phyloP scores from a whole-genome alignment of 2,888 invertebrate genomes.

The Saturnia japonica region DNA sequence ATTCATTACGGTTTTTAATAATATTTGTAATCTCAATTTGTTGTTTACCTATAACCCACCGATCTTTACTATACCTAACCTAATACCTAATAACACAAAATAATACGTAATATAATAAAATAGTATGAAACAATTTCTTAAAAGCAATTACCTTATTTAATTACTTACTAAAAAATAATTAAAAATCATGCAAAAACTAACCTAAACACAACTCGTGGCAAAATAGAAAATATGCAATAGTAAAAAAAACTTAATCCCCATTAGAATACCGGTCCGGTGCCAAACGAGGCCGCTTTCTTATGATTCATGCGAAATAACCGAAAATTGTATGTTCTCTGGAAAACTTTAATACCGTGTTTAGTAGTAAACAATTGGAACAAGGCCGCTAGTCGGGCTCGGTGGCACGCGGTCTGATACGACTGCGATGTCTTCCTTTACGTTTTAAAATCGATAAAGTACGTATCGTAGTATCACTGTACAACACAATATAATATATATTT shows the following conservation, averaged over 20 bases:
- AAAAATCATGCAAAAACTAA: neutral
- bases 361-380: slow-evolving; percentile 64
- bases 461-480: slow-evolving; percentile 45
- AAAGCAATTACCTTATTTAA: too few species aligned
- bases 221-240: neutral
- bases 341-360: slow-evolving; percentile 12
- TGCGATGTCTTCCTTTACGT: slow-evolving; percentile 61
- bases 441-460: slow-evolving; percentile 70
- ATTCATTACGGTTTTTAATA: too few species aligned
- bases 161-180: too few species aligned
- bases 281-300: neutral
- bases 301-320: slow-evolving; percentile 27
- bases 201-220: neutral
- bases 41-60: too few species aligned
- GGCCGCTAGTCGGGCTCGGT: slow-evolving; percentile 56
- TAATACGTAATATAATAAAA: too few species aligned
- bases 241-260: neutral
- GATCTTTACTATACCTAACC: too few species aligned
- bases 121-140: too few species aligned
- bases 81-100: too few species aligned
- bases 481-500: neutral
- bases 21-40: too few species aligned
- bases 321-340: slow-evolving; percentile 20
- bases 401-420: slow-evolving; percentile 54
- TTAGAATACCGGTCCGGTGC: neutral